phyloP scores from a whole-genome alignment of 2,797 vertebrate genomes.

The Galagoides demidoff region DNA sequence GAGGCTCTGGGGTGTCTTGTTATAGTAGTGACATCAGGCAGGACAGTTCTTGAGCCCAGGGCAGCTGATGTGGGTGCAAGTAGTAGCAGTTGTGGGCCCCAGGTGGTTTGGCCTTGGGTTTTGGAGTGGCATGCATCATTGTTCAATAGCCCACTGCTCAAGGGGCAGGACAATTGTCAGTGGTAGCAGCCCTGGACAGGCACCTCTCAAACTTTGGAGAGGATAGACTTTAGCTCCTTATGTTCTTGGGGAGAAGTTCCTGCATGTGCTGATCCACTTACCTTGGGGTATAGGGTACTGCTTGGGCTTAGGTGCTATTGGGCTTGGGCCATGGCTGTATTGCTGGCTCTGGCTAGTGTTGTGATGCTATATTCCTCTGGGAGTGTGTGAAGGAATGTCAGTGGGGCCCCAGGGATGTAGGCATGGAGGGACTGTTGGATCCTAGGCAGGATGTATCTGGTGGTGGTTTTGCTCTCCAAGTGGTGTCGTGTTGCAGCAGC shows the following conservation, averaged over 20 bases:
- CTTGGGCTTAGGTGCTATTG: neutral
- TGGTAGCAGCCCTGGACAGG: neutral
- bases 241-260: neutral
- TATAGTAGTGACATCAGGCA: neutral
- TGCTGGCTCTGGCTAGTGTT: neutral
- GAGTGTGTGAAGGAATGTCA: neutral
- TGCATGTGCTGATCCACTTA: neutral
- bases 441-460: neutral
- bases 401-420: neutral
- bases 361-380: neutral
- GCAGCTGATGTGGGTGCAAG: neutral
- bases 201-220: neutral
- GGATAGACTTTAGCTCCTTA: neutral
- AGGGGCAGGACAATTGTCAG: neutral
- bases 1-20: neutral
- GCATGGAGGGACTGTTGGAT: neutral
- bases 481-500: neutral
- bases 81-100: neutral
- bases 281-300: neutral
- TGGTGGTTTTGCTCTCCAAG: neutral
- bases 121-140: neutral
- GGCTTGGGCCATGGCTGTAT: neutral
- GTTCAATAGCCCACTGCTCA: neutral
- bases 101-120: neutral
- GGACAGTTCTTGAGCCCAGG: neutral